Evolutionary conservation across 1,140 invertebrate genomes (phyloP).

Genomic region (Hesperophylax magnus): DNA sequence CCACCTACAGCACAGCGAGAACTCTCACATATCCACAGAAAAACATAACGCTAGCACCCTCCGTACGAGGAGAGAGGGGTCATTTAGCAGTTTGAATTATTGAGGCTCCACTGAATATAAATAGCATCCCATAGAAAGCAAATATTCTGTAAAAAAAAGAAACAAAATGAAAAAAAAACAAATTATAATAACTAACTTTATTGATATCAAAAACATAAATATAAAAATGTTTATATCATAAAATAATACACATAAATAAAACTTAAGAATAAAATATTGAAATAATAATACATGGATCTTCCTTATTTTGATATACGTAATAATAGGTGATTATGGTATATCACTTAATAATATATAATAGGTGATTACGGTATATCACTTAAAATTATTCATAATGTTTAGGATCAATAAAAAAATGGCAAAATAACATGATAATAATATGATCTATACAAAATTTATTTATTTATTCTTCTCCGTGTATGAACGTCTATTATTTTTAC

Average conservation of each 20-base stretch:
- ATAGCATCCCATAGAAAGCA: no score
- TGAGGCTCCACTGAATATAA: no score
- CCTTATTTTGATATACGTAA: background rate
- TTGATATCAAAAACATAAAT: constrained; percentile 32
- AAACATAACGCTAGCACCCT: no score
- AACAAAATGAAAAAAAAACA: constrained; percentile 16
- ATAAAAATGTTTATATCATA: constrained; percentile 29
- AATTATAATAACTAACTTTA: constrained; percentile 14
- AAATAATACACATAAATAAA: constrained; percentile 31
- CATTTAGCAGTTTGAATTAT: no score
- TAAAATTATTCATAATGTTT: constrained; percentile 2
- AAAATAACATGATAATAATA: constrained; percentile 8
- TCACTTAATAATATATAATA: background rate
- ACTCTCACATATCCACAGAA: no score
- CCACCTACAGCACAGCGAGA: no score
- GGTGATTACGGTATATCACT: constrained; percentile 21
- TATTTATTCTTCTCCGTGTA: background rate
- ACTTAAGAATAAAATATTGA: background rate
- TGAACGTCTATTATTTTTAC: background rate
- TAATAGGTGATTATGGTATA: constrained; percentile 10
- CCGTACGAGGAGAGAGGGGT: no score
- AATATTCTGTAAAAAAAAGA: background rate
- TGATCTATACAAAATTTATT: constrained; percentile 8
- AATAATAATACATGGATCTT: background rate
- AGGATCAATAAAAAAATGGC: constrained; percentile 5